Conservation (phyloP, 2,797 vertebrate species). For the Aselliscus stoliczkanus region DNA sequence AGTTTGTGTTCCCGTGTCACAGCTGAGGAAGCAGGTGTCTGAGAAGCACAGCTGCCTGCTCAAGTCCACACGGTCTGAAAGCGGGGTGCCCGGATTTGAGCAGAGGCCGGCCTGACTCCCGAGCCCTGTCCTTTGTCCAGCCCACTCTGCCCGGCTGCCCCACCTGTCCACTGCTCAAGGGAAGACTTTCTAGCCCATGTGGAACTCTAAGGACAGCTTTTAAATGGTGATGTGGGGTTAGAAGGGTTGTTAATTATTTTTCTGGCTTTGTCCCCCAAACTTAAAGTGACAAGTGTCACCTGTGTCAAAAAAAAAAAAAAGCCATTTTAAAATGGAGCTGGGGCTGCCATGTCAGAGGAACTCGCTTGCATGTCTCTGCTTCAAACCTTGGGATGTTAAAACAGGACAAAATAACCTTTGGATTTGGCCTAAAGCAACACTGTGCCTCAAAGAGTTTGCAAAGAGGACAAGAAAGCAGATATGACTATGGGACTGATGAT, state of each 20-base stretch:
- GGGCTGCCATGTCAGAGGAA: neutral
- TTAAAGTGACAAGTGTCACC: neutral
- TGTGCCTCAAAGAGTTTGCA: neutral
- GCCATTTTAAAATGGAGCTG: neutral
- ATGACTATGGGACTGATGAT: no score
- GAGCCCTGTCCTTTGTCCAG: neutral
- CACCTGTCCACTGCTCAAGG: neutral
- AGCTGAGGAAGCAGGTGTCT: neutral
- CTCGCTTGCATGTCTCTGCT: no score
- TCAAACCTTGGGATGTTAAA: neutral
- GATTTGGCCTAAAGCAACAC: neutral
- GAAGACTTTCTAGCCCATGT: neutral
- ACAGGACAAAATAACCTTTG: no score
- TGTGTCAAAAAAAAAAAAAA: neutral
- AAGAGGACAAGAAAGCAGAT: neutral
- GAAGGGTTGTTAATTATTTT: neutral
- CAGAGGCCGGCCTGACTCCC: fast-evolving
- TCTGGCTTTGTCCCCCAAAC: neutral
- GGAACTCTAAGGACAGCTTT: neutral
- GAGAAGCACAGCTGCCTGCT: neutral
- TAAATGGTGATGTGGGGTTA: neutral
- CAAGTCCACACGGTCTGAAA: fast-evolving
- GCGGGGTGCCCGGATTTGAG: fast-evolving
- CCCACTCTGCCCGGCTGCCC: fast-evolving
- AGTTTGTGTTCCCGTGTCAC: no score